phyloP scores from a whole-genome alignment of 2,113 vertebrate genomes.

The Leptobrachium ailaonicum region DNA sequence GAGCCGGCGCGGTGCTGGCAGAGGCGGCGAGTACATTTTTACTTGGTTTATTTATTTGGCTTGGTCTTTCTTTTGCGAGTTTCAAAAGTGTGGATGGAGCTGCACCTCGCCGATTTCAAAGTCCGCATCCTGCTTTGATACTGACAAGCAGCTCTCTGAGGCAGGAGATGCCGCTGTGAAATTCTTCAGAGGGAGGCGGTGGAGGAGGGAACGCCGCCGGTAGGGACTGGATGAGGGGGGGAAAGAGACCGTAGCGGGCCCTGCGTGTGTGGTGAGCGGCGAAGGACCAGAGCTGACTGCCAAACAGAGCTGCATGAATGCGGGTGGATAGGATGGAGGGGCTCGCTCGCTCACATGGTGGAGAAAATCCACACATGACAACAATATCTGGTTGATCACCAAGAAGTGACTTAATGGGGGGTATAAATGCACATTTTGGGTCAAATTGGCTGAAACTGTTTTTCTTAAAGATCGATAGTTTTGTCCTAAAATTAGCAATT shows the following conservation, averaged over 20 bases:
- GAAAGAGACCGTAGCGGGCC: constrained; percentile 20
- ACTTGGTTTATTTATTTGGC: constrained; percentile 46
- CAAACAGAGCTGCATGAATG: background rate
- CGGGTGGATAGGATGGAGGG: too few relatives aligned
- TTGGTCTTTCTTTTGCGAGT: constrained; percentile 28
- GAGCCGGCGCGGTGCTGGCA: constrained; percentile 6
- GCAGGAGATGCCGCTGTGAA: constrained; percentile 45
- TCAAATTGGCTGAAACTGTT: too few relatives aligned
- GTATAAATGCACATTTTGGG: too few relatives aligned
- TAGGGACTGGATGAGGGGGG: constrained; percentile 28
- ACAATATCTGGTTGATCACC: too few relatives aligned
- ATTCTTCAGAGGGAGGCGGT: constrained; percentile 41
- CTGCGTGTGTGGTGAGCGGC: constrained; percentile 23
- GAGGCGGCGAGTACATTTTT: constrained; percentile 15
- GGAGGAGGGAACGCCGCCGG: constrained; percentile 39
- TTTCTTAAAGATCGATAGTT: too few relatives aligned
- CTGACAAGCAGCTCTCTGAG: constrained; percentile 47
- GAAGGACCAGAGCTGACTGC: constrained; percentile 35
- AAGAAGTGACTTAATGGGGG: too few relatives aligned
- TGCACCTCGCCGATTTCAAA: constrained; percentile 45
- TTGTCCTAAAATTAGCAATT: too few relatives aligned
- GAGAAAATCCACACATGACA: too few relatives aligned
- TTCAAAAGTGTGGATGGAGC: constrained; percentile 42
- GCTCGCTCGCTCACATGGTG: too few relatives aligned
- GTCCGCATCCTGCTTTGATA: constrained; percentile 45